phyloP scores from a whole-genome alignment of 2,888 invertebrate species.

The Empis stercorea region DNA sequence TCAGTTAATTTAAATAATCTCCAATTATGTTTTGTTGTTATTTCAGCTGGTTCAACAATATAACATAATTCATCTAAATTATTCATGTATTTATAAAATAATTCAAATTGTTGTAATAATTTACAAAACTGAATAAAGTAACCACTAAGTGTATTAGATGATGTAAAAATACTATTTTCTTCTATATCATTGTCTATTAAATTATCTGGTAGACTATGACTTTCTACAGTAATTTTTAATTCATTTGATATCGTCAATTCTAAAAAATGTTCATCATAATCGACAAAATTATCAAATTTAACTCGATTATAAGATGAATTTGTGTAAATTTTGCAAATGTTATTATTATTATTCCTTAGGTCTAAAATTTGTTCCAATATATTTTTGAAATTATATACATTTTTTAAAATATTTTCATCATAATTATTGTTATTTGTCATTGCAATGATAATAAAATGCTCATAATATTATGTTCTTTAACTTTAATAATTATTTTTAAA shows the following conservation, averaged over 20 bases:
- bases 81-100: slow-evolving; percentile 25
- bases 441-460: too few species aligned
- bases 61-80: slow-evolving; percentile 32
- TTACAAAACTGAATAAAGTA: slow-evolving; percentile 19
- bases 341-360: too few species aligned
- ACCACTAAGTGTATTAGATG: slow-evolving; percentile 12
- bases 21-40: slow-evolving; percentile 25
- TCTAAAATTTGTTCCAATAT: neutral
- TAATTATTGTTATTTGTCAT: too few species aligned
- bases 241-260: slow-evolving; percentile 19
- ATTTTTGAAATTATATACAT: neutral
- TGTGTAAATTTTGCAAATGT: slow-evolving; percentile 14
- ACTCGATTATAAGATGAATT: slow-evolving; percentile 18
- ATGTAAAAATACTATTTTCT: slow-evolving; percentile 14
- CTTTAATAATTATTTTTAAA: too few species aligned
- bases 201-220: slow-evolving; percentile 28
- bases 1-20: slow-evolving; percentile 29
- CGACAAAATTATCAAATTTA: slow-evolving; percentile 23
- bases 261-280: slow-evolving; percentile 23
- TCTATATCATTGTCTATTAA: slow-evolving; percentile 16
- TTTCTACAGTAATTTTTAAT: slow-evolving; percentile 11
- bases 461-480: too few species aligned
- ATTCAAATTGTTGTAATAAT: slow-evolving; percentile 24
- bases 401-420: too few species aligned
- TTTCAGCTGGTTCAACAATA: slow-evolving; percentile 26